Conservation (phyloP, 1,140 invertebrate genomes). For the Ruditapes philippinarum region DNA sequence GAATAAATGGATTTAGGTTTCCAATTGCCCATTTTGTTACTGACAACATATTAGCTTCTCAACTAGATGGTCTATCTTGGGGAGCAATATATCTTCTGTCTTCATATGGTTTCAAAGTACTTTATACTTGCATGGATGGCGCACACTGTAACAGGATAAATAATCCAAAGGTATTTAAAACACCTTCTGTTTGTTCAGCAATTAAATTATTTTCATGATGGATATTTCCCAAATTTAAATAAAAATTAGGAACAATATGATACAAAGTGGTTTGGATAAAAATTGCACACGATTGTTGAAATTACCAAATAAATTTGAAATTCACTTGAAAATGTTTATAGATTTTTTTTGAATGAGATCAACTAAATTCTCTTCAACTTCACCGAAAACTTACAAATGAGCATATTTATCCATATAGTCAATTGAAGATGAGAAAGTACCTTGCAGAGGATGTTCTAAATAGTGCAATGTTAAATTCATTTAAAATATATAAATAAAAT, state of each 20-base stretch:
- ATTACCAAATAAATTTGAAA: neutral
- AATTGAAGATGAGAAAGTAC: slow-evolving; percentile 65
- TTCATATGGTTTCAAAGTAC: slow-evolving; percentile 43
- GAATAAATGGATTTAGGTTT: slow-evolving; percentile 67
- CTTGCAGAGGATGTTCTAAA: slow-evolving; percentile 63
- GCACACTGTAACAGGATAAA: slow-evolving; percentile 62
- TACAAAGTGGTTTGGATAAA: slow-evolving; percentile 42
- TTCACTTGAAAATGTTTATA: slow-evolving; percentile 41
- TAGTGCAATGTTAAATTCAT: slow-evolving; percentile 45
- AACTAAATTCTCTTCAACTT: neutral
- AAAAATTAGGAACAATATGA: slow-evolving; percentile 63
- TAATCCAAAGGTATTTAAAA: neutral
- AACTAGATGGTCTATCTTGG: slow-evolving; percentile 66
- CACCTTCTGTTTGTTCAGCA: slow-evolving; percentile 16
- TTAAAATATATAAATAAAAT: slow-evolving; percentile 29
- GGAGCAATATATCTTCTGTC: slow-evolving; percentile 49
- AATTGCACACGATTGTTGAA: slow-evolving; percentile 13
- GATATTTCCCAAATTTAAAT: slow-evolving; percentile 61
- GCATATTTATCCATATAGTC: slow-evolving; percentile 27
- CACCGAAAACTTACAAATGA: slow-evolving; percentile 53
- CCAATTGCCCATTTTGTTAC: slow-evolving; percentile 68
- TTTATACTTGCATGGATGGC: slow-evolving; percentile 62
- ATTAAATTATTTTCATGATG: slow-evolving; percentile 63
- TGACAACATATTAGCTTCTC: slow-evolving; percentile 24
- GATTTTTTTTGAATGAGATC: slow-evolving; percentile 47